Percentiles rank a stretch among this genome's conserved stretches.
phyloP scores from a whole-genome alignment of 2,113 vertebrate genomes.

The Cathartes aura region DNA sequence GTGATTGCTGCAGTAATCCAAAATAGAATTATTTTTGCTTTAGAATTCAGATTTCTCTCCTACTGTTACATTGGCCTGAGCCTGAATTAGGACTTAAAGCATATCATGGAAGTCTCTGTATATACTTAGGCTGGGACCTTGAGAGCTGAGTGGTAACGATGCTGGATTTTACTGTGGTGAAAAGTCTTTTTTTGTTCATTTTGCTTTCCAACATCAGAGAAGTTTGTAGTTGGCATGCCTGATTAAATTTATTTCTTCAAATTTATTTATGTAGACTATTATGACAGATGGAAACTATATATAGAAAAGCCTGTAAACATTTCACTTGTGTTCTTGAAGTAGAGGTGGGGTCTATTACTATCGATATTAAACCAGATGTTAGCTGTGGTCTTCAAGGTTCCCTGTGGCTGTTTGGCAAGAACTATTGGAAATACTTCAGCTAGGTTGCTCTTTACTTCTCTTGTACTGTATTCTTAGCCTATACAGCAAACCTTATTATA shows the following conservation, averaged over 20 bases:
- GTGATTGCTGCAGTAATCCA: neutral
- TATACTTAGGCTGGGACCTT: neutral
- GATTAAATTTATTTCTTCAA: conserved; percentile 9
- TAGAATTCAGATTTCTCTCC: neutral
- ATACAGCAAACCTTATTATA: neutral
- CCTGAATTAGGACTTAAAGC: neutral
- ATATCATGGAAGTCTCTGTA: fast-evolving
- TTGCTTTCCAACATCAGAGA: neutral
- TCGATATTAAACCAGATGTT: neutral
- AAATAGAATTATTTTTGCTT: neutral
- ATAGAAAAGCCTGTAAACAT: conserved; percentile 1
- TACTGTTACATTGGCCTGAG: neutral
- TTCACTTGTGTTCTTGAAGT: neutral
- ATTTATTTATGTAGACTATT: neutral
- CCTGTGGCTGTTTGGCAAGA: neutral
- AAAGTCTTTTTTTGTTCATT: neutral
- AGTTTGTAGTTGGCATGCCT: neutral
- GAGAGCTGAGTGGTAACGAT: neutral
- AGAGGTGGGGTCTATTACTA: neutral
- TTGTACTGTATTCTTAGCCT: neutral
- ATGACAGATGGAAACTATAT: neutral
- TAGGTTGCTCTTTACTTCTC: neutral
- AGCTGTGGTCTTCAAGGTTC: neutral
- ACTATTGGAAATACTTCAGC: neutral
- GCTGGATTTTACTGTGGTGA: neutral